Evolutionary conservation across 2,888 invertebrate genomes (phyloP).

Genomic region (Drosophila nr. perissopoda): DNA sequence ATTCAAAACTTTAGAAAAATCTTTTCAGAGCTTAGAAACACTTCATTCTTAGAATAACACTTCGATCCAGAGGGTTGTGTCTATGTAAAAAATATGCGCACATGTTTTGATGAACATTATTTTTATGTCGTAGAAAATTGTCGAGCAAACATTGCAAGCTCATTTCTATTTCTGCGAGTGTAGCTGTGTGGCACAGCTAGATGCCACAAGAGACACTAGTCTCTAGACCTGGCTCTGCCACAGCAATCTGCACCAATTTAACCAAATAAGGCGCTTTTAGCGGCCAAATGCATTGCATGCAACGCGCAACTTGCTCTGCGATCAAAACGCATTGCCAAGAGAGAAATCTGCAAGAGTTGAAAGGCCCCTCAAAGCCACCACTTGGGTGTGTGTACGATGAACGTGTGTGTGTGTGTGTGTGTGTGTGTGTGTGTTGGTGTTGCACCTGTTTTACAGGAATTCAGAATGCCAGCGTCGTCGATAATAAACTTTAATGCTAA

Average conservation of each 20-base stretch:
- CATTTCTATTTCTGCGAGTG: neutral
- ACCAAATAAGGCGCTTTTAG: constrained; percentile 83
- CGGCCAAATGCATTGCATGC: constrained; percentile 82
- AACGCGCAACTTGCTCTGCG: constrained; percentile 43
- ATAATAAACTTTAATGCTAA: constrained; percentile 83
- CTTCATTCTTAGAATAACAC: neutral
- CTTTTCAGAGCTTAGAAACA: neutral
- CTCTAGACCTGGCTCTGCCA: constrained; percentile 32
- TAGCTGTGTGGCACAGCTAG: constrained; percentile 17
- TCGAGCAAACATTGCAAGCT: neutral
- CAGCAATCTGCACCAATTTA: constrained; percentile 81
- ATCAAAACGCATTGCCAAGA: constrained; percentile 41
- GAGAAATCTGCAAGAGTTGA: constrained; percentile 71
- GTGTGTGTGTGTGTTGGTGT: constrained; percentile 20
- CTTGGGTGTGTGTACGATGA: constrained; percentile 16
- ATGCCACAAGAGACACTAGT: constrained; percentile 43
- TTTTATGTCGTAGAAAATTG: no score
- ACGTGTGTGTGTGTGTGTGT: neutral
- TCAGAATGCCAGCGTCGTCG: constrained; percentile 75
- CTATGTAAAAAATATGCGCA: neutral
- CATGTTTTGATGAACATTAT: neutral
- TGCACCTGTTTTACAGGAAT: constrained; percentile 82
- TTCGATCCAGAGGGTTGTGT: neutral
- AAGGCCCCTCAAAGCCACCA: constrained; percentile 58
- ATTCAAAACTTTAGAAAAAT: neutral